Percentiles rank a stretch among this genome's conserved stretches.
phyloP scores from a whole-genome alignment of 2,888 invertebrate genomes.

The Carpatolechia fugitivella region DNA sequence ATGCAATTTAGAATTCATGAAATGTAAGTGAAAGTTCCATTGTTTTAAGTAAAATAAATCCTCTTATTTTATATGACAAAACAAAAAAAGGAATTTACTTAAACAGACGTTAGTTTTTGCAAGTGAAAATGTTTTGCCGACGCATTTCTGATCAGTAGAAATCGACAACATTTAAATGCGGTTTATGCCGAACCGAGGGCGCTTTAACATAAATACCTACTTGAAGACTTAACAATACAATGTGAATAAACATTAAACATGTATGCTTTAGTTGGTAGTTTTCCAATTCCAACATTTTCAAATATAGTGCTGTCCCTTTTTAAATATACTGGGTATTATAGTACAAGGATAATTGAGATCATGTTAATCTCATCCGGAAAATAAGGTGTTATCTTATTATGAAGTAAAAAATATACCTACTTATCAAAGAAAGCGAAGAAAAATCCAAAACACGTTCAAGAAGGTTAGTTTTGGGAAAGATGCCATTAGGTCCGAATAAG shows the following conservation, averaged over 20 bases:
- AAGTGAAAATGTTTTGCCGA: conserved; percentile 58
- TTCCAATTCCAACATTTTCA: conserved; percentile 24
- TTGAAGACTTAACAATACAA: conserved; percentile 29
- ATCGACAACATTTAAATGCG: conserved; percentile 62
- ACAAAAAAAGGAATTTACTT: conserved; percentile 24
- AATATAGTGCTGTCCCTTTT: not conserved
- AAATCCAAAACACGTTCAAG: not conserved
- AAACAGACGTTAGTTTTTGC: conserved; percentile 37
- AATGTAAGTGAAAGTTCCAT: conserved; percentile 11
- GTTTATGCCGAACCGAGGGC: conserved; percentile 40
- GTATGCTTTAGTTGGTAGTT: conserved; percentile 34
- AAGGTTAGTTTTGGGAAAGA: conserved; percentile 10
- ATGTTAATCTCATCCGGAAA: too few species aligned
- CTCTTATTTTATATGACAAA: conserved; percentile 15
- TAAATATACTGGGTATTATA: too few species aligned
- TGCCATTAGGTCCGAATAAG: conserved; percentile 15
- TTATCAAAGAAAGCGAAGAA: not conserved
- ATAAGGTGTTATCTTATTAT: too few species aligned
- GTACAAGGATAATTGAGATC: too few species aligned
- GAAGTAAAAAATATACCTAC: not conserved
- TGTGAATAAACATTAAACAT: not conserved
- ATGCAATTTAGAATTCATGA: not conserved
- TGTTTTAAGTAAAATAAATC: conserved; percentile 6
- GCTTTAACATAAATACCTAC: conserved; percentile 2
- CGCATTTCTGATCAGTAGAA: conserved; percentile 72